These are phyloP conservation scores for Diorhabda elongata DNA, from an alignment of 1,140 invertebrate genomes.

Conservation along the genomic window DNA sequence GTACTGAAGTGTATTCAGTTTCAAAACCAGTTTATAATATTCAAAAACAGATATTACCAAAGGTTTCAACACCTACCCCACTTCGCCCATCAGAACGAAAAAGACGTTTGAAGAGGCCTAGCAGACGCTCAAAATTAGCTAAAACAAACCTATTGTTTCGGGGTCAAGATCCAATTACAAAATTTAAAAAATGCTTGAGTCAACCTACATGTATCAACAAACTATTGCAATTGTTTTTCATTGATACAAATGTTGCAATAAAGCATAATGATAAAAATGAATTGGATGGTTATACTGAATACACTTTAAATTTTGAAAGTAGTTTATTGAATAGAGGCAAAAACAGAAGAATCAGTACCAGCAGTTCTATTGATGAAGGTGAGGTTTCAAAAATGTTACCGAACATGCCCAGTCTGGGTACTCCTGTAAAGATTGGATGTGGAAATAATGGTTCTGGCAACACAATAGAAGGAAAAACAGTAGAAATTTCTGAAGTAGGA, in stretches of 20 bases:
- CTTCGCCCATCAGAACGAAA: background rate
- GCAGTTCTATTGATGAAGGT: too few species aligned
- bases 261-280: too few species aligned
- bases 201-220: background rate
- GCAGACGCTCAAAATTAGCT: background rate
- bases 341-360: too few species aligned
- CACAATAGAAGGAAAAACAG: background rate
- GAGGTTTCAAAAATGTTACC: constrained; percentile 18
- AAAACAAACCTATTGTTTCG: background rate
- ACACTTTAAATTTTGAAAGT: too few species aligned
- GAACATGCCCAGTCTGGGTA: constrained; percentile 23
- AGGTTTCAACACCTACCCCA: background rate
- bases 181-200: constrained; percentile 14
- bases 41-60: background rate
- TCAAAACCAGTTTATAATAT: background rate
- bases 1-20: background rate
- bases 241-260: too few species aligned
- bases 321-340: too few species aligned
- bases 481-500: background rate
- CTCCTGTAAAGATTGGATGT: constrained; percentile 19
- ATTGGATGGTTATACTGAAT: too few species aligned
- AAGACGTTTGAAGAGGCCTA: background rate
- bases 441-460: background rate
- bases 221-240: background rate
- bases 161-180: constrained; percentile 8